Base-by-base conservation (phyloP, 2,888 invertebrate genomes). In the Agriopis leucophaearia region DNA sequence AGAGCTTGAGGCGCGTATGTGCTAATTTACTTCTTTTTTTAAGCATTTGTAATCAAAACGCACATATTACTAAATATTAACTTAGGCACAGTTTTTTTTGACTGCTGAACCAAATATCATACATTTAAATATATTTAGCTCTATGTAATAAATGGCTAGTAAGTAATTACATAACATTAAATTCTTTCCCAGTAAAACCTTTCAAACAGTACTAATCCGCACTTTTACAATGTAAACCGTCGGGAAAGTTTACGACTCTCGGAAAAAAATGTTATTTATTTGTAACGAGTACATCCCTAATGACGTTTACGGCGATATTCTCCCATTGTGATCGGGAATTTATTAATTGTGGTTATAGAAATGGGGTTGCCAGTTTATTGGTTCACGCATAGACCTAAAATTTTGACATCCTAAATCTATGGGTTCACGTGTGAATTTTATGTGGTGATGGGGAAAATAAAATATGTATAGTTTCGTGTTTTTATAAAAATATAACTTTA, bases 141-240 rank as follows among this genome's bases (percentile, higher is more conserved):
- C 5, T 27, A 27, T 27, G 27, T 27, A 27, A 27, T 27, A 27
- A 27, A 27, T 27, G 5, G 3, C 27, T 27, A 27, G 1, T 27
- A 8, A 15, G 10, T 38, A 16, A 38, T 54, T 54, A 9, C 38
- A 6, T 38, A 10, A 36, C 7, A n/a, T 52, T 58, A 8, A 27
- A 73, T 18, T 85, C 87, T 83, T 71, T 87, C 85, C 6, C 74
- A 51, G 61, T 9, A 56, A 71, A 72, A 78, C 78, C 82, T 82
- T 84, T 84, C 80, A 85, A 84, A 85, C 78, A 68, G 70, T 71
- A 35, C 42, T 86, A 87, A 87, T 86, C 80, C 82, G 74, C 73
- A 78, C 78, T 73, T 81, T 78, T 79, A 85, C 84, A 85, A 77
- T 82, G 81, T 81, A 64, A 64, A 70, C 72, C 70, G 72, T 74